Evolutionary conservation across 2,113 vertebrate species (phyloP).

Genomic region (Datnioides undecimradiatus): DNA sequence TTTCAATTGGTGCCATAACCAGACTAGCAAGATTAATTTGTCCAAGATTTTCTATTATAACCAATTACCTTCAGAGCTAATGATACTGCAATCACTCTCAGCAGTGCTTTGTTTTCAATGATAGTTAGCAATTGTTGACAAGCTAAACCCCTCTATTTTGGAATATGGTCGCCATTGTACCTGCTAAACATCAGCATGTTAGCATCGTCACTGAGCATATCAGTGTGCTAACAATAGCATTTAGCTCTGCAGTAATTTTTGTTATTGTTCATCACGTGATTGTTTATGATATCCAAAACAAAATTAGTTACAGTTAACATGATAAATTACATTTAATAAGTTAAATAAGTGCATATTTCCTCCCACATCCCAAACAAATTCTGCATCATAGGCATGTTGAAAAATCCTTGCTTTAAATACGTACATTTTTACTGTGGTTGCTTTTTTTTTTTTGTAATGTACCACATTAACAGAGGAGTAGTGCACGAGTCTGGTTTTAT

Average conservation of each 20-base stretch:
- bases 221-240: background rate
- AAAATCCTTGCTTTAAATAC: background rate
- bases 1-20: no score
- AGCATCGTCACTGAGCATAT: background rate
- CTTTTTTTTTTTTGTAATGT: constrained; percentile 15
- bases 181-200: background rate
- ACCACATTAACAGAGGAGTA: constrained; percentile 1
- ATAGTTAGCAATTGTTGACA: no score
- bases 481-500: constrained; percentile 26
- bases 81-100: background rate
- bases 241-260: background rate
- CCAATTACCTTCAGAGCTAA: background rate
- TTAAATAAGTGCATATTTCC: background rate
- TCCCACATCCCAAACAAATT: background rate
- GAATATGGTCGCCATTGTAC: background rate
- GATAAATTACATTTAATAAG: background rate
- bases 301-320: no score
- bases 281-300: background rate
- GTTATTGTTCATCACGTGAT: background rate
- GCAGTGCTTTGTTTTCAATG: no score
- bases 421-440: background rate
- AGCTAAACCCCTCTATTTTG: no score
- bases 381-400: background rate
- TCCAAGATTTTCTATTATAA: no score
- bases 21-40: background rate